Base-by-base conservation (phyloP, 2,888 invertebrate genomes). In the Metallyticus violacea region DNA sequence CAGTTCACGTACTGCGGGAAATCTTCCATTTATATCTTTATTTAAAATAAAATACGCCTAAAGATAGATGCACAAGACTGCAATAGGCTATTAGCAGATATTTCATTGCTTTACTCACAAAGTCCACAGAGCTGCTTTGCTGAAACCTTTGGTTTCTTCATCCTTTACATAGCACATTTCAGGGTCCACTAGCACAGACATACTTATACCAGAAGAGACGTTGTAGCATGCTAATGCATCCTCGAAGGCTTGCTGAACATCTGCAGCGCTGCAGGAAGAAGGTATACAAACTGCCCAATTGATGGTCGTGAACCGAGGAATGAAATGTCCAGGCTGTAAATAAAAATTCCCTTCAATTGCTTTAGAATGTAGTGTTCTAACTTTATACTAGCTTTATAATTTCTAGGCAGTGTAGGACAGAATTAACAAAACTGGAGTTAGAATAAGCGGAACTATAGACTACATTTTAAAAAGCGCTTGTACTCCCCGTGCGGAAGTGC, bases 251-350 rank as follows among this genome's bases (percentile, higher is more conserved):
- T 91, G 91, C 89, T 93, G 93, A 26, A 94, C 95, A 89, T 94
- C 94, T 80, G 93, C 92, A 27, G 93, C 92, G 26, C 93, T 92
- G 90, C 96, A 96, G 9, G 93, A 93, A 4, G 94, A 93, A 1
- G 96, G 96, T 82, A 96, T 92, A 90, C 96, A 96, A 26, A 95
- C 91, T 0, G 95, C 96, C 96, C 95, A 96, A 90, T 95, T 95
- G 88, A 94, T 92, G 88, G 95, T 94, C 28, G 95, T 94, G 91
- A 95, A 95, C 90, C 94, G 94, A 86, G 96, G 95, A 91, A 95
- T 93, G 91, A 95, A 95, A 92, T 96, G 95, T 91, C 94, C 94
- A 90, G 95, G 94, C 96, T 96, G 92, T 87, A 91, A 91, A 88
- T 4, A 15, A 62, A 62, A 62, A n/a, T n/a, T n/a, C n/a, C n/a